Evolutionary conservation across 2,888 invertebrate species (phyloP), one percentile per base, ranked within the genome.

Genomic region (Ecdyonurus torrentis): DNA sequence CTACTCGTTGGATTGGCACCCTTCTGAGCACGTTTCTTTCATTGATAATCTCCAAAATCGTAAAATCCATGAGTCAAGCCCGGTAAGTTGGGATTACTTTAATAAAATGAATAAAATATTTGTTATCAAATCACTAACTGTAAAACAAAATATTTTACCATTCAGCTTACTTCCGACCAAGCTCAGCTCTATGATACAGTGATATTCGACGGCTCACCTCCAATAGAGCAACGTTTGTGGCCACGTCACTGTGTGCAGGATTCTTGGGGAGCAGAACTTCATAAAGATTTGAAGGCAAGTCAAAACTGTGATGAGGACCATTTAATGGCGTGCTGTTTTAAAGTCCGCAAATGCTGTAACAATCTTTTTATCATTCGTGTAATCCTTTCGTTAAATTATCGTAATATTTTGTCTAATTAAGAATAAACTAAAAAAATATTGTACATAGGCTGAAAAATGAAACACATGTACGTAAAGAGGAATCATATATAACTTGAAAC

Each of bases 1-100:
- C 75, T 98, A 96, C 78, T 92, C 96, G 0, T 80, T 91, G 69
- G 98, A 98, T 78, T 98, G 97, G 96, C 98, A 98, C 78, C 97
- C 97, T 0, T 84, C 86, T 53, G 88, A 95, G 77, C 95, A 95
- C 76, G 91, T 97, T 52, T 96, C 96, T 5, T 98, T 98, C 76
- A 87, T 94, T 68, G 96, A 97, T 74, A 97, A 97, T 76, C 83
- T 94, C 64, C 82, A 83, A 66, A 79, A 85, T 74, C 77, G 91
- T 1, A 82, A 87, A 65, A 74, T 92, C 63, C 86, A 91, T 71
- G 79, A 84, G 5, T 81, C 84, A 1, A 87, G 87, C 68, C 81
- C 85, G 70, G 86, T 86, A 69, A 78, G 79, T 74, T 65, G 18
- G 2, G 5, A 55, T 19, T 23, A 5, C 23, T 52, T 19, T 53